These are phyloP conservation scores for Globodera rostochiensis DNA, from an alignment of 1,140 invertebrate species.

Conservation along the genomic window DNA sequence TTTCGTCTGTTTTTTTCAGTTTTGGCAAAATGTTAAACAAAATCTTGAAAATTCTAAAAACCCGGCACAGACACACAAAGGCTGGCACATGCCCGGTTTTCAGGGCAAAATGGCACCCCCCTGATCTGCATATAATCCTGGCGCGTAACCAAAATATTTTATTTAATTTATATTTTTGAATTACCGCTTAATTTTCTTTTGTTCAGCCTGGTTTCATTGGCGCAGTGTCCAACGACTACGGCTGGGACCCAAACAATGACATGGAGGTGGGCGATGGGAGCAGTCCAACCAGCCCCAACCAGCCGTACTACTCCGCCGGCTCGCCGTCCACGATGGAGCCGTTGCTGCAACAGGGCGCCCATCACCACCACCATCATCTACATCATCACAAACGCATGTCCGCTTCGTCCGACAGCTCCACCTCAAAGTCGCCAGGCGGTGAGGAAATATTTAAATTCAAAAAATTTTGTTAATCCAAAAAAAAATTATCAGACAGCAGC, in stretches of 20 bases:
- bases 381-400: constrained; percentile 2
- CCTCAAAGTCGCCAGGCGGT: not conserved
- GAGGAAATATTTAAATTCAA: not conserved
- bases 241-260: not conserved
- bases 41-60: too few species aligned
- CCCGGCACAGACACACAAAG: too few species aligned
- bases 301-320: not conserved
- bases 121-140: too few species aligned
- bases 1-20: too few species aligned
- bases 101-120: too few species aligned
- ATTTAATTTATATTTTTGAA: too few species aligned
- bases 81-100: too few species aligned
- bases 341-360: not conserved
- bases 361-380: not conserved
- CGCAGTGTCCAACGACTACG: constrained; percentile 2
- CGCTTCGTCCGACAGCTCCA: constrained; percentile 6
- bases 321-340: not conserved
- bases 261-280: not conserved
- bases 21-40: too few species aligned
- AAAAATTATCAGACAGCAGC: not conserved
- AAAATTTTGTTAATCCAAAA: not conserved
- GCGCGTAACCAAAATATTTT: too few species aligned
- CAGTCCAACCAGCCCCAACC: not conserved
- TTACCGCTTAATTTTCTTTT: not conserved
- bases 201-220: not conserved